Base-by-base conservation (phyloP, 53 echinoderm and acorn worm species). In the Astropecten irregularis region DNA sequence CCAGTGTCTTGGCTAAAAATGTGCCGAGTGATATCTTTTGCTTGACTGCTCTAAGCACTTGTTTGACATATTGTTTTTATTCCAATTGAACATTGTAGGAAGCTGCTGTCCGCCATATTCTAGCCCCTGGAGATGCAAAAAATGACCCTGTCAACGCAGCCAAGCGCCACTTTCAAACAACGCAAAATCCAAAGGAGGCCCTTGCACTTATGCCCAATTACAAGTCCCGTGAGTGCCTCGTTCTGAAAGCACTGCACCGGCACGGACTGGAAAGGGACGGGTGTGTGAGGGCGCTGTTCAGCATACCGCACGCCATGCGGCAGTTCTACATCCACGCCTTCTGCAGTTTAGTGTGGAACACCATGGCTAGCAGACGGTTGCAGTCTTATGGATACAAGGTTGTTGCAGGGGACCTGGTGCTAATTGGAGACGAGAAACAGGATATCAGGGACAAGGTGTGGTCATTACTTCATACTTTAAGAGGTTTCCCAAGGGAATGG, bases 321-420 rank as follows among this genome's bases (percentile, higher is more conserved):
- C 92, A 89, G 87, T 44, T 95, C 53, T 95, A 95, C 65, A 34
- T 92, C 0, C 92, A 92, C 49, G 83, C 89, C 53, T 95, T 89
- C 84, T 89, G 90, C 73, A 92, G 95, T 42, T 68, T 95, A 57
- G 81, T 95, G 9, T 95, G 95, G 95, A 95, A 95, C 63, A 77
- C 84, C 34, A 87, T 92, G 90, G 92, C 88, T 32, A 87, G 89
- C 29, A 69, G 61, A 57, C 51, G 95, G 53, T 72, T 95, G 40
- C 19, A 31, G 50, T 19, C 44, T 44, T 83, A 91, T 71, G 95
- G 95, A 16, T 81, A 71, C 68, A 50, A 82, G 20, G 84, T 87
- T 30, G 79, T 90, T 4, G 84, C 55, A 13, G 95, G 95, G 55
- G 95, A 95, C 63, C 66, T 95, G 52, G 91, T 94, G 36, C 57